Evolutionary conservation across 30 jellyfish, hydroid and myxozoan genomes (phyloP).

Genomic region (Rhopilema esculentum): DNA sequence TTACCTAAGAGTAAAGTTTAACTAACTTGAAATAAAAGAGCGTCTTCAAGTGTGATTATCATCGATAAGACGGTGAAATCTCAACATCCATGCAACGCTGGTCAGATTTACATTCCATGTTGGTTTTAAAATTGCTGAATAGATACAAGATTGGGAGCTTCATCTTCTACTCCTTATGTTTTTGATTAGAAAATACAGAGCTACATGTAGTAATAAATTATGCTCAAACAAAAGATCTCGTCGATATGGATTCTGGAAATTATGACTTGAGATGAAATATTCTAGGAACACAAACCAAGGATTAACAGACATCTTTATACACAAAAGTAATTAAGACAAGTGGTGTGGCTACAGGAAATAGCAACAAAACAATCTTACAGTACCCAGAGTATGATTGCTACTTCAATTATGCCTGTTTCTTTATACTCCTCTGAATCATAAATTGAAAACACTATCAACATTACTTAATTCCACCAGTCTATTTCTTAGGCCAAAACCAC

Average conservation of each 20-base stretch:
- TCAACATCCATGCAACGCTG: not conserved
- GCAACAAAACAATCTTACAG: not conserved
- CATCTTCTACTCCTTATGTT: not conserved
- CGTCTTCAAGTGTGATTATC: too few relatives aligned
- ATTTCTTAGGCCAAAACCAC: not conserved
- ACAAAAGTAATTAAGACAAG: constrained; percentile 32
- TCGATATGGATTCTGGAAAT: not conserved
- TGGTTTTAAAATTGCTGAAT: not conserved
- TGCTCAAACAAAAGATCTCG: not conserved
- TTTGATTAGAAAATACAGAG: not conserved
- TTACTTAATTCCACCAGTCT: not conserved
- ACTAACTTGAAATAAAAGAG: too few relatives aligned
- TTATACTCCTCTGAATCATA: not conserved
- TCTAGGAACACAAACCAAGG: constrained; percentile 61
- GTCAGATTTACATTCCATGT: not conserved
- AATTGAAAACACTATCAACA: not conserved
- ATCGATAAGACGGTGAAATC: too few relatives aligned
- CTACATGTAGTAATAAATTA: not conserved
- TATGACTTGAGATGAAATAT: constrained; percentile 7
- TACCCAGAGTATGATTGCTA: not conserved
- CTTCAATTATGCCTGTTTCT: not conserved
- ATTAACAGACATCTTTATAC: constrained; percentile 39
- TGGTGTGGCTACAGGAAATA: not conserved
- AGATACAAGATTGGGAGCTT: not conserved
- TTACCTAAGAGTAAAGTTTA: too few relatives aligned